These are phyloP conservation scores for Physocephala rufipes DNA, from an alignment of 2,888 invertebrate genomes.

Conservation along the genomic window DNA sequence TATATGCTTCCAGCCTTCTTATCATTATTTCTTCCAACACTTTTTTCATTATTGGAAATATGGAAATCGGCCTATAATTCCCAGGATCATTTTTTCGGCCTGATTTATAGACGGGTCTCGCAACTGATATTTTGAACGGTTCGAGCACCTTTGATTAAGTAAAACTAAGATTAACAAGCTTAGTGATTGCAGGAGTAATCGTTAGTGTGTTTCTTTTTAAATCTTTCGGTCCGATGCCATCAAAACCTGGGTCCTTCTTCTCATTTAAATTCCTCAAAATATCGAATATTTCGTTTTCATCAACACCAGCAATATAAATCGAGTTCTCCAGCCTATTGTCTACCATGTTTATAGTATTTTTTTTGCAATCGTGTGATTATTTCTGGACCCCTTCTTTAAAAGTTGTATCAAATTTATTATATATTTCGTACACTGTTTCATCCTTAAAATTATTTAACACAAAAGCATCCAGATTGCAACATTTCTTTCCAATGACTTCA, in stretches of 20 bases:
- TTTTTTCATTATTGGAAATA: constrained; percentile 23
- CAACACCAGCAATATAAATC: not conserved
- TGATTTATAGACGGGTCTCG: constrained; percentile 21
- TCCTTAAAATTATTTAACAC: constrained; percentile 1
- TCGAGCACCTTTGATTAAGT: constrained; percentile 20
- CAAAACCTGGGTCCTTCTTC: constrained; percentile 12
- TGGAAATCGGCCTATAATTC: constrained; percentile 28
- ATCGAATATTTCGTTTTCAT: constrained; percentile 21
- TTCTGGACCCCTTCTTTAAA: constrained; percentile 3
- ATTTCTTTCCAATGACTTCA: constrained; percentile 25
- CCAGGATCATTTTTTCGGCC: constrained; percentile 8
- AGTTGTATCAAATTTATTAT: constrained; percentile 1
- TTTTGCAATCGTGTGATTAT: constrained; percentile 5
- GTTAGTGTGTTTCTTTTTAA: not conserved
- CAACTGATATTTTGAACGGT: constrained; percentile 17
- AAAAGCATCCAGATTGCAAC: not conserved
- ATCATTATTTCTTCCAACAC: constrained; percentile 17
- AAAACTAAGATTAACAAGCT: constrained; percentile 24
- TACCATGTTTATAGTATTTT: not conserved
- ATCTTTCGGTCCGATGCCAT: constrained; percentile 9
- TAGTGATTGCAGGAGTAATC: constrained; percentile 22
- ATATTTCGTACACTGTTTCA: not conserved
- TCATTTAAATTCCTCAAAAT: constrained; percentile 13
- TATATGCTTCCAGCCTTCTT: not conserved
- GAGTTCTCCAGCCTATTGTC: not conserved